These are phyloP conservation scores for Clarias laeviceps DNA, from an alignment of 2,797 vertebrate species.

Conservation along the genomic window DNA sequence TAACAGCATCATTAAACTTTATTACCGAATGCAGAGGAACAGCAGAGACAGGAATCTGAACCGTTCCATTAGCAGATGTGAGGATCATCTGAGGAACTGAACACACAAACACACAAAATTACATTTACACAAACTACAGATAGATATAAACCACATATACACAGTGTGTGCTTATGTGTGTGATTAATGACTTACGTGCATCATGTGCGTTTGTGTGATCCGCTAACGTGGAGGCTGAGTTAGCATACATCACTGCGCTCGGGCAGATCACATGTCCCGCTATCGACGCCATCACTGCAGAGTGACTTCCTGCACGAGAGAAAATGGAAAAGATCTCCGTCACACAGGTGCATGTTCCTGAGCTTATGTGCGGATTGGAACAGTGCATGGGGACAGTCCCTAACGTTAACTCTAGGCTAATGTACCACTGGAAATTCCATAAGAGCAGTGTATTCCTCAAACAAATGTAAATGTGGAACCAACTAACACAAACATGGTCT, in stretches of 20 bases:
- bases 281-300: constrained; percentile 84
- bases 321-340: constrained; percentile 44
- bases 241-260: constrained; percentile 88
- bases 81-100: constrained; percentile 88
- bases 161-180: not conserved
- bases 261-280: constrained; percentile 94
- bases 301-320: constrained; percentile 76
- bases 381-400: not conserved
- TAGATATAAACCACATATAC: not conserved
- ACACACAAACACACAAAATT: constrained; percentile 5
- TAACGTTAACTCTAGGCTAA: not conserved
- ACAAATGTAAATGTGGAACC: not conserved
- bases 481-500: not conserved
- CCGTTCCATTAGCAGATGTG: constrained; percentile 84
- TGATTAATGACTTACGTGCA: constrained; percentile 70
- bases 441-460: not conserved
- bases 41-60: constrained; percentile 91
- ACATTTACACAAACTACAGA: not conserved
- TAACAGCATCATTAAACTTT: not conserved
- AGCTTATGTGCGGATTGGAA: not conserved
- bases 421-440: not conserved
- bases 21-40: constrained; percentile 91
- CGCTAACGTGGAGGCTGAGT: constrained; percentile 78
- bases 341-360: not conserved
- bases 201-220: constrained; percentile 83